These are phyloP conservation scores for Piscicola geometra DNA, from an alignment of 2,888 invertebrate species.

Conservation along the genomic window DNA sequence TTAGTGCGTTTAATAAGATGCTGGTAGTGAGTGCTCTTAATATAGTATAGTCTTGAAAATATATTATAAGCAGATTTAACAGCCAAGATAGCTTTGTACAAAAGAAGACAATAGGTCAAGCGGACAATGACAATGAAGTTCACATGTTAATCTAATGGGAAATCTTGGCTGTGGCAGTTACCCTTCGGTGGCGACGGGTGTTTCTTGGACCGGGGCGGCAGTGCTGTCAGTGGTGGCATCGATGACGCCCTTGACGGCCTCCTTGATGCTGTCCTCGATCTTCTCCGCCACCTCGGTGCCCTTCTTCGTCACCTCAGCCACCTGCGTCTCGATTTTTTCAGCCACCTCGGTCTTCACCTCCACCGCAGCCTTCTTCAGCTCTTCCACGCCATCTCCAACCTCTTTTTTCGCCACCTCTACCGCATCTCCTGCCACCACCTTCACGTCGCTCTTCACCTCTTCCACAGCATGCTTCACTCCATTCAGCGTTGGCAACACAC, in stretches of 20 bases:
- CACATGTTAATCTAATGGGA: neutral
- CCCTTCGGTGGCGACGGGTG: constrained; percentile 1
- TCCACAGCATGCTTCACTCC: constrained; percentile 31
- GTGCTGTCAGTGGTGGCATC: neutral
- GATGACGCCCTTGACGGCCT: constrained; percentile 20
- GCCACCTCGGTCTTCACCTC: constrained; percentile 23
- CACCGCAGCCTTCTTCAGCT: neutral
- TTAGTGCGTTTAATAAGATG: neutral
- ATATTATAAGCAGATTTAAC: constrained; percentile 13
- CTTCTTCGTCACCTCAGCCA: constrained; percentile 25
- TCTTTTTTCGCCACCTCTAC: constrained; percentile 22
- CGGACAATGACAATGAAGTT: constrained; percentile 18
- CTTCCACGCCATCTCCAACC: neutral
- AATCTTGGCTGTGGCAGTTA: neutral
- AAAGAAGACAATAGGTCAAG: constrained; percentile 13
- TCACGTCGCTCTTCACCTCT: constrained; percentile 28
- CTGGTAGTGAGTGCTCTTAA: neutral
- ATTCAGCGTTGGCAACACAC: constrained; percentile 14
- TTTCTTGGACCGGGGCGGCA: neutral
- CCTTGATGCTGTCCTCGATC: constrained; percentile 26
- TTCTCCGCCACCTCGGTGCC: constrained; percentile 26
- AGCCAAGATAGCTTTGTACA: constrained; percentile 18
- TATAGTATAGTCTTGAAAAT: neutral
- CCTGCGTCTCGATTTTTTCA: constrained; percentile 30
- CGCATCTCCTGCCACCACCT: constrained; percentile 15